phyloP scores from a whole-genome alignment of 2,888 invertebrate species.

The Thymelicus lineola region DNA sequence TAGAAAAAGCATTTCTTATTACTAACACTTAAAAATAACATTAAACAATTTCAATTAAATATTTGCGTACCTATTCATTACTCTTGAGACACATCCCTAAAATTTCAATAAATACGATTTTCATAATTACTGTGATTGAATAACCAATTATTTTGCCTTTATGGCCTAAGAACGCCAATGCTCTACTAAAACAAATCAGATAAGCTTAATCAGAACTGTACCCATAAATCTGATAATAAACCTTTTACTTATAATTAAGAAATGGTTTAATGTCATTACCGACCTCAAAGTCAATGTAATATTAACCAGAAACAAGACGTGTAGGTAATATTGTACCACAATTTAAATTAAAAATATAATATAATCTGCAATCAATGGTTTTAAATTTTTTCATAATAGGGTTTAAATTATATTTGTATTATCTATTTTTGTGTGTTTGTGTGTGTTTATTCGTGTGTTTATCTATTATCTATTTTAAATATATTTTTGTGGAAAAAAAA shows the following conservation, averaged over 20 bases:
- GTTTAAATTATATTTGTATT: too few species aligned
- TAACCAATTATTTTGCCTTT: slow-evolving; percentile 29
- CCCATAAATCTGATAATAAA: slow-evolving; percentile 32
- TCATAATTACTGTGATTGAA: slow-evolving; percentile 28
- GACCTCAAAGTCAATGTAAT: background rate
- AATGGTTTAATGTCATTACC: background rate
- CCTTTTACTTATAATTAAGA: slow-evolving; percentile 12
- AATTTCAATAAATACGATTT: slow-evolving; percentile 32
- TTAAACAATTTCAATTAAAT: too few species aligned
- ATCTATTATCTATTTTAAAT: too few species aligned
- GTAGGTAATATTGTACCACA: too few species aligned
- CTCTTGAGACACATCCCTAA: slow-evolving; percentile 34
- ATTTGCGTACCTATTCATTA: slow-evolving; percentile 1
- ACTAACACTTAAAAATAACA: too few species aligned
- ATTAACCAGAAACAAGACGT: slow-evolving; percentile 5
- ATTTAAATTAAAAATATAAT: background rate
- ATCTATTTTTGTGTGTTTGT: too few species aligned
- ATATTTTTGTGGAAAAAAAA: too few species aligned
- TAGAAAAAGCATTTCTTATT: too few species aligned
- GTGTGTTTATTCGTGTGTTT: too few species aligned
- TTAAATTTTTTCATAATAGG: too few species aligned
- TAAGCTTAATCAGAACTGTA: slow-evolving; percentile 28
- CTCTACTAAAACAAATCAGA: slow-evolving; percentile 24
- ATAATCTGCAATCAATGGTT: too few species aligned
- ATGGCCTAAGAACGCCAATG: slow-evolving; percentile 24